Conservation (phyloP, 2,113 vertebrate genomes). For the Orycteropus afer region DNA sequence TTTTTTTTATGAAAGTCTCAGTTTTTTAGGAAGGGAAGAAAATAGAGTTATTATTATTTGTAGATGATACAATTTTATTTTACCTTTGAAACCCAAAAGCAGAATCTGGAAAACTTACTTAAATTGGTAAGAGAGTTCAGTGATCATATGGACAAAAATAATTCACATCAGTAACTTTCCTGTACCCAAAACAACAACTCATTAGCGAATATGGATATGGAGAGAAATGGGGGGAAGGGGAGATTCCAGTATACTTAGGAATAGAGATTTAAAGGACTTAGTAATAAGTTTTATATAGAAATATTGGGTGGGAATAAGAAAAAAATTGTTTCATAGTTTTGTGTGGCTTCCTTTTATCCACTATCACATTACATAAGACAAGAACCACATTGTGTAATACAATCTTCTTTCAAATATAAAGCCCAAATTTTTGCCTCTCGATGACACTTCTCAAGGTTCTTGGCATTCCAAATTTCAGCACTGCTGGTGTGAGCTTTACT, state of each 20-base stretch:
- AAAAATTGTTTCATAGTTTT: neutral
- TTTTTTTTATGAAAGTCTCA: neutral
- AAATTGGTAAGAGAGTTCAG: neutral
- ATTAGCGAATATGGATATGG: neutral
- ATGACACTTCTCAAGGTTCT: neutral
- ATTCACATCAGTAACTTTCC: neutral
- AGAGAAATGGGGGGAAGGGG: neutral
- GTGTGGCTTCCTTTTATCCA: neutral
- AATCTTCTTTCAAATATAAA: neutral
- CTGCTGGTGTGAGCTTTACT: neutral
- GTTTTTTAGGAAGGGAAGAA: neutral
- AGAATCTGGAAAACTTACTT: neutral
- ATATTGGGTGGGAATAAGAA: neutral
- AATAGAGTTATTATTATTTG: conserved; percentile 10
- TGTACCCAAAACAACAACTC: neutral
- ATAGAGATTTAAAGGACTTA: neutral
- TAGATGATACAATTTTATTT: neutral
- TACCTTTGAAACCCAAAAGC: neutral
- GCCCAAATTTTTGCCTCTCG: neutral
- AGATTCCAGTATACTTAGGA: neutral
- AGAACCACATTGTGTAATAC: neutral
- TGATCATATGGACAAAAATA: neutral
- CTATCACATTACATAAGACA: neutral
- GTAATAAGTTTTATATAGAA: neutral
- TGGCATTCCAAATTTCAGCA: neutral